phyloP scores from a whole-genome alignment of 2,797 vertebrate species.

The Protosalanx chinensis region DNA sequence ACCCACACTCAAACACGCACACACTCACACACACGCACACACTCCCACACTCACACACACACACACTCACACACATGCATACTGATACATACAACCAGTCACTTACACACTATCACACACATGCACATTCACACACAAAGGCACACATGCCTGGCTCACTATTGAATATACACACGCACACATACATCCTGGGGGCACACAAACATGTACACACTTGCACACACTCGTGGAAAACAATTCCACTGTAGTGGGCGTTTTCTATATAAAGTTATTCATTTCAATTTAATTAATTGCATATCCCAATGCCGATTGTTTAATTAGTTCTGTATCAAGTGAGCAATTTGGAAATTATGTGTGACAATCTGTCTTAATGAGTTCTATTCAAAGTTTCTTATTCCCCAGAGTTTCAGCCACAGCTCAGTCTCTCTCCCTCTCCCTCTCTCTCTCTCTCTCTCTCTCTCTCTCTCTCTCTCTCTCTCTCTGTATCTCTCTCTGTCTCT shows the following conservation, averaged over 20 bases:
- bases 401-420: slow-evolving; percentile 2
- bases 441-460: slow-evolving; percentile 21
- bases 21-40: background rate
- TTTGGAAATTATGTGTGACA: slow-evolving; percentile 65
- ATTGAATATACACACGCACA: slow-evolving; percentile 3
- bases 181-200: background rate
- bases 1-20: background rate
- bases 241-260: slow-evolving; percentile 55
- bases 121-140: slow-evolving; percentile 26
- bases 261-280: background rate
- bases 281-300: slow-evolving; percentile 63
- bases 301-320: slow-evolving; percentile 61
- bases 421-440: slow-evolving; percentile 10
- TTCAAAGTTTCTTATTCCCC: slow-evolving; percentile 43
- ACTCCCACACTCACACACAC: slow-evolving; percentile 8
- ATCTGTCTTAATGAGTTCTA: slow-evolving; percentile 31
- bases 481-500: slow-evolving; percentile 20
- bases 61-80: slow-evolving; percentile 14
- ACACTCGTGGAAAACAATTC: background rate
- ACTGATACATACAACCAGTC: slow-evolving; percentile 11
- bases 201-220: background rate
- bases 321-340: slow-evolving; percentile 63
- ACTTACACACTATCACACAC: slow-evolving; percentile 20
- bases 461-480: slow-evolving; percentile 20
- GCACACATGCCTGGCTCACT: slow-evolving; percentile 5